These are phyloP conservation scores for Bufotes viridis DNA, from an alignment of 2,797 vertebrate genomes.

Conservation along the genomic window DNA sequence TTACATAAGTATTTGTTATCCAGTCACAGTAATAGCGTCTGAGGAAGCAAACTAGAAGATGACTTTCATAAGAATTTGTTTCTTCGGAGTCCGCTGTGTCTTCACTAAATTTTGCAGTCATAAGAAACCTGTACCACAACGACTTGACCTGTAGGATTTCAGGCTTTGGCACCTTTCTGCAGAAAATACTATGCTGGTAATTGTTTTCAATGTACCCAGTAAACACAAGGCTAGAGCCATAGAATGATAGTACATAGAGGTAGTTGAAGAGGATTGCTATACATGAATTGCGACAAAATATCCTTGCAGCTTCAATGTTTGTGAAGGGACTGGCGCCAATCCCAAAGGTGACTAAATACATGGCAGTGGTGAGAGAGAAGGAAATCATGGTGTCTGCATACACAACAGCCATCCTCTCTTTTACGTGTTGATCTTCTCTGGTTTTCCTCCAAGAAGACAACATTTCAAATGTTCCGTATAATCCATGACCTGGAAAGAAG, in stretches of 20 bases:
- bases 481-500: constrained; percentile 84
- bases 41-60: constrained; percentile 95
- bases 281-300: constrained; percentile 96
- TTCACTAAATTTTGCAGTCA: constrained; percentile 95
- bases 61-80: constrained; percentile 89
- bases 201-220: constrained; percentile 98
- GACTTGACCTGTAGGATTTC: constrained; percentile 92
- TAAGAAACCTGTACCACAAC: constrained; percentile 95
- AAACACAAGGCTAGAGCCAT: constrained; percentile 97
- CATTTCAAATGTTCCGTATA: constrained; percentile 98
- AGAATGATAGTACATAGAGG: constrained; percentile 97
- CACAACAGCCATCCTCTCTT: constrained; percentile 94
- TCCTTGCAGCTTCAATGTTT: constrained; percentile 97
- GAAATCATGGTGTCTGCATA: constrained; percentile 98
- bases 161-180: constrained; percentile 90
- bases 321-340: constrained; percentile 99
- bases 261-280: constrained; percentile 94
- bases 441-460: constrained; percentile 97
- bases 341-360: constrained; percentile 96
- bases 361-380: constrained; percentile 94
- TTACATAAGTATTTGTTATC: constrained; percentile 99
- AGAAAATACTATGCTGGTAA: constrained; percentile 97
- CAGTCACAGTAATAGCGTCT: constrained; percentile 97
- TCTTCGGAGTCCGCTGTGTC: constrained; percentile 82
- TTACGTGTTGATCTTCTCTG: constrained; percentile 96